These are phyloP conservation scores for Anoplophora glabripennis DNA, from an alignment of 1,140 invertebrate species.

Conservation along the genomic window DNA sequence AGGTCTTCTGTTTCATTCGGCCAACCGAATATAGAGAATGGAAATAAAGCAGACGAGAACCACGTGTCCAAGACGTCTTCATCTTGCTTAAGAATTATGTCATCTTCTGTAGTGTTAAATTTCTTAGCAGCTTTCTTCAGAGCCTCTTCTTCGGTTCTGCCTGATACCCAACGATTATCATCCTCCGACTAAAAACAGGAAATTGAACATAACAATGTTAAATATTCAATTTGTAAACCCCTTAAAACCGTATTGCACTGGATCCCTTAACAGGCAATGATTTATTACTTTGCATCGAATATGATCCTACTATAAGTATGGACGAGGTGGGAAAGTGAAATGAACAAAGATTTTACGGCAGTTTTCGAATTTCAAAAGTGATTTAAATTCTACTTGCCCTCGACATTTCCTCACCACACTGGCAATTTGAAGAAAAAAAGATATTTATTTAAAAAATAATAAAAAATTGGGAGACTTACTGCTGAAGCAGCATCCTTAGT, in stretches of 20 bases:
- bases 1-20: constrained; percentile 75
- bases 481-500: constrained; percentile 21
- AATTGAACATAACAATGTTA: not conserved
- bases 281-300: too few species aligned
- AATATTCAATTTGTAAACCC: too few species aligned
- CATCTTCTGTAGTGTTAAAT: constrained; percentile 67
- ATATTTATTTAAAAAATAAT: not conserved
- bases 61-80: constrained; percentile 98
- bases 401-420: not conserved
- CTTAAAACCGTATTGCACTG: too few species aligned
- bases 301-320: too few species aligned
- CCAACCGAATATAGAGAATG: constrained; percentile 98
- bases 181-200: constrained; percentile 6
- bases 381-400: not conserved
- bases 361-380: too few species aligned
- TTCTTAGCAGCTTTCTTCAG: constrained; percentile 76
- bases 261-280: too few species aligned
- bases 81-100: constrained; percentile 78
- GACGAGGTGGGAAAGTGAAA: too few species aligned
- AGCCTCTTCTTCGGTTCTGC: constrained; percentile 80
- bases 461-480: constrained; percentile 19
- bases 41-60: constrained; percentile 97
- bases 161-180: constrained; percentile 76
- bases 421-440: not conserved
- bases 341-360: too few species aligned